phyloP scores from a whole-genome alignment of 1,140 invertebrate genomes.

The Camponotus vicinus region DNA sequence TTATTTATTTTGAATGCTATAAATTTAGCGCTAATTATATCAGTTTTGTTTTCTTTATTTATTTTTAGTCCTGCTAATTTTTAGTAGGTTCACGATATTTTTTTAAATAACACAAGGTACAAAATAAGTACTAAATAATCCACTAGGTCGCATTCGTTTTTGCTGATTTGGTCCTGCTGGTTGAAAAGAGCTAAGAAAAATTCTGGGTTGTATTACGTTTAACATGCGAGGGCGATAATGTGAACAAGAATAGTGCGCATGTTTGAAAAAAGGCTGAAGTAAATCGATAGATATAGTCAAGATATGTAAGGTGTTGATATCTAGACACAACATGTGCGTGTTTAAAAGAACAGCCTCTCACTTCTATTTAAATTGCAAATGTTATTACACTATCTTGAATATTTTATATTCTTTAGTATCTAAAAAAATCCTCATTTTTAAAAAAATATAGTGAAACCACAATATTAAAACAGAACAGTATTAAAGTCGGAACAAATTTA shows the following conservation, averaged over 20 bases:
- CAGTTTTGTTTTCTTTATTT: too few species aligned
- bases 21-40: too few species aligned
- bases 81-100: too few species aligned
- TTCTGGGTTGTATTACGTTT: not conserved
- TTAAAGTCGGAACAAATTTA: not conserved
- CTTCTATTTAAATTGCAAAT: conserved; percentile 53
- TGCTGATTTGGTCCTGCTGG: too few species aligned
- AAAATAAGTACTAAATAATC: too few species aligned
- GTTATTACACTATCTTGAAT: conserved; percentile 34
- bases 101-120: too few species aligned
- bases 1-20: too few species aligned
- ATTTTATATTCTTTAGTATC: conserved; percentile 30
- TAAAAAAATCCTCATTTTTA: not conserved
- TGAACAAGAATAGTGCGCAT: conserved; percentile 2
- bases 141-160: too few species aligned
- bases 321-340: conserved; percentile 25
- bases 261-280: not conserved
- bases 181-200: not conserved
- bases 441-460: not conserved
- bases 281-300: conserved; percentile 19
- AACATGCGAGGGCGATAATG: conserved; percentile 30
- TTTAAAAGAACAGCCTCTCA: conserved; percentile 21
- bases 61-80: too few species aligned
- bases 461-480: not conserved
- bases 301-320: conserved; percentile 45